Percentiles rank a stretch among this genome's conserved stretches.
These are phyloP conservation scores for Drosophila ficusphila DNA, from an alignment of 1,140 invertebrate genomes.

Conservation along the genomic window DNA sequence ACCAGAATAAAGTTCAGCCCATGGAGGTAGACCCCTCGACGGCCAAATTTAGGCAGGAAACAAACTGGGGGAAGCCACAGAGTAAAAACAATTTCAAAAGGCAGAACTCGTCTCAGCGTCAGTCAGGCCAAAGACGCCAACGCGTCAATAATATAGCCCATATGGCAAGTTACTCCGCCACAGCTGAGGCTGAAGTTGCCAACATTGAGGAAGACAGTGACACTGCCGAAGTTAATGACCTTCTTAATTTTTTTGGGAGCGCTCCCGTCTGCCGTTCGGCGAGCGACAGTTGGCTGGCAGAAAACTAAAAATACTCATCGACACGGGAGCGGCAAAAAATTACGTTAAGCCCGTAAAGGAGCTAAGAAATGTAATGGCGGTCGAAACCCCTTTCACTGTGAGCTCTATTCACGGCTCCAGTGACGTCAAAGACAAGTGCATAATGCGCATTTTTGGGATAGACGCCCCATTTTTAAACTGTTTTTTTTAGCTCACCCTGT, in stretches of 20 bases:
- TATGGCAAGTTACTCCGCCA: background rate
- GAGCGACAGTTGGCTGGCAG: slow-evolving; percentile 25
- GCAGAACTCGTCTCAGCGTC: slow-evolving; percentile 10
- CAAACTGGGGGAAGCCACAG: slow-evolving; percentile 8
- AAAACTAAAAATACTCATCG: slow-evolving; percentile 30
- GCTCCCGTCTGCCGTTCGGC: slow-evolving; percentile 27
- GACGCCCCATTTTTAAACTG: too few species aligned
- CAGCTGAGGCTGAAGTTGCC: slow-evolving; percentile 12
- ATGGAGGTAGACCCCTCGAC: slow-evolving; percentile 21
- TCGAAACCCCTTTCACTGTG: slow-evolving; percentile 24
- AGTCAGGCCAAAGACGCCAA: slow-evolving; percentile 21
- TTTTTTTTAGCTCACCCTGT: too few species aligned
- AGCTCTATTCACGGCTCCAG: slow-evolving; percentile 26
- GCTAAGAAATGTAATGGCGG: slow-evolving; percentile 27
- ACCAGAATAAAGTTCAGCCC: slow-evolving; percentile 4
- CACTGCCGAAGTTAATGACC: background rate
- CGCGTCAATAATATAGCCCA: slow-evolving; percentile 21
- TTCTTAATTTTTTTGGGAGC: slow-evolving; percentile 28
- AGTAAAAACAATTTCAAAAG: slow-evolving; percentile 8
- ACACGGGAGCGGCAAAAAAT: slow-evolving; percentile 35
- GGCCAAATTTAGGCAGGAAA: background rate
- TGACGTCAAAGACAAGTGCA: slow-evolving; percentile 13
- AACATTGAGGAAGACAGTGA: slow-evolving; percentile 5
- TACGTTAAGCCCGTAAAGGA: slow-evolving; percentile 23
- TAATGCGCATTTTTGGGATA: slow-evolving; percentile 16